Percentiles rank a stretch among this genome's conserved stretches.
Conservation (phyloP, 2,888 invertebrate species). For the Ophion obscuratus region DNA sequence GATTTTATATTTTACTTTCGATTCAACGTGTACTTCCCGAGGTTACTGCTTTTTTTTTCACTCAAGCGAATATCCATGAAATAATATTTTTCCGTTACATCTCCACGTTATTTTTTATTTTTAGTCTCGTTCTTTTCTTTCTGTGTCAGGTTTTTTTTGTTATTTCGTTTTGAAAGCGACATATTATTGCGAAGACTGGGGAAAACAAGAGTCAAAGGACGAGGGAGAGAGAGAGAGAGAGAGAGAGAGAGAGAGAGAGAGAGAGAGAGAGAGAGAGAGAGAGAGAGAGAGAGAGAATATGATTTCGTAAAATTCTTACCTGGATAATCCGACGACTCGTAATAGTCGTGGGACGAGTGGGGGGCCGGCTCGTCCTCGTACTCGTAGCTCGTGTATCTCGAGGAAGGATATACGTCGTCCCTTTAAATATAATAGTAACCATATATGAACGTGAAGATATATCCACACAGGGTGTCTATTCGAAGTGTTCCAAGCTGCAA, state of each 20-base stretch:
- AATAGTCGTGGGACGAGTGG: constrained; percentile 84
- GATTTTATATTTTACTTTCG: constrained; percentile 37
- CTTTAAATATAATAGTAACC: constrained; percentile 63
- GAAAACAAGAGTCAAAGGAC: not conserved
- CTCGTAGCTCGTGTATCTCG: constrained; percentile 80
- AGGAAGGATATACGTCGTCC: constrained; percentile 78
- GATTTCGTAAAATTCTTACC: constrained; percentile 77
- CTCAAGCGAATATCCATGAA: constrained; percentile 36
- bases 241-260: not conserved
- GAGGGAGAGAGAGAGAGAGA: constrained; percentile 2
- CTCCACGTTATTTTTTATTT: constrained; percentile 4
- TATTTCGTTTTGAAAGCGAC: constrained; percentile 10
- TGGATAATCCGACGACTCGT: constrained; percentile 84
- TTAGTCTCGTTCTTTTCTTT: constrained; percentile 30
- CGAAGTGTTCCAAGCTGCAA: not conserved
- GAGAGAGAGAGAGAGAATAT: not conserved
- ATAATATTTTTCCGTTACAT: constrained; percentile 3
- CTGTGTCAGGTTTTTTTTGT: not conserved
- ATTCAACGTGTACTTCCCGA: constrained; percentile 22
- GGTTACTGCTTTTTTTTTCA: constrained; percentile 48
- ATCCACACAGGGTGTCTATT: not conserved
- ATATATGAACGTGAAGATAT: constrained; percentile 2
- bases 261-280: constrained; percentile 20
- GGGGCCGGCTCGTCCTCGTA: constrained; percentile 81
- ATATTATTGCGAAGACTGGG: constrained; percentile 13